phyloP scores from a whole-genome alignment of 1,140 invertebrate genomes.

The Bombus impatiens region DNA sequence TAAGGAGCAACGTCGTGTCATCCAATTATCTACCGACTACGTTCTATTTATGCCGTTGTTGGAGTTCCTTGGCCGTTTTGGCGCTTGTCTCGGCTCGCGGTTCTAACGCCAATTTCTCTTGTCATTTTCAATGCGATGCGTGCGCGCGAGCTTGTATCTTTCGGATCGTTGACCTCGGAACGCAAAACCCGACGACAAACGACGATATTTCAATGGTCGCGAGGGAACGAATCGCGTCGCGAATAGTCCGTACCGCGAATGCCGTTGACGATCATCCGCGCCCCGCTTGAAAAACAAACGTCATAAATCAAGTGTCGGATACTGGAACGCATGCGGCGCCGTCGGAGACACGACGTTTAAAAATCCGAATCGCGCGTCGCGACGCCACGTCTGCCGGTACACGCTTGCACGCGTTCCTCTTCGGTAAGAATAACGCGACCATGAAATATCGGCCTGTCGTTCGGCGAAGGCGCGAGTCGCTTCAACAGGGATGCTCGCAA shows the following conservation, averaged over 20 bases:
- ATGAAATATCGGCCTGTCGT: neutral
- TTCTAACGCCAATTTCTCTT: neutral
- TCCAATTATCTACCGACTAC: conserved; percentile 52
- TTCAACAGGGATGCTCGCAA: neutral
- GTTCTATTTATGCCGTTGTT: conserved; percentile 14
- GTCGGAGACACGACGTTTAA: conserved; percentile 27
- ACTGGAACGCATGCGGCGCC: neutral
- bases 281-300: conserved; percentile 35
- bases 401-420: neutral
- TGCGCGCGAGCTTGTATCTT: neutral
- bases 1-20: conserved; percentile 32
- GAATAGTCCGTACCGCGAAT: neutral
- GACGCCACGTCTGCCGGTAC: neutral
- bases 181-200: conserved; percentile 35
- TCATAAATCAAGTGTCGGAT: conserved; percentile 56
- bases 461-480: neutral
- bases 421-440: neutral
- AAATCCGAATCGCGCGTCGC: conserved; percentile 49
- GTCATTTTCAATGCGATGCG: neutral
- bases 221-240: conserved; percentile 9
- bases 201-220: conserved; percentile 47
- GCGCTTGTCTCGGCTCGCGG: no score
- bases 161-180: conserved; percentile 28
- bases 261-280: conserved; percentile 31
- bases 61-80: neutral